A percentile compares a stretch with the other conserved stretches of the same genome.
Conservation (phyloP, 2,113 vertebrate genomes). For the Chaetorhynchus papuensis region DNA sequence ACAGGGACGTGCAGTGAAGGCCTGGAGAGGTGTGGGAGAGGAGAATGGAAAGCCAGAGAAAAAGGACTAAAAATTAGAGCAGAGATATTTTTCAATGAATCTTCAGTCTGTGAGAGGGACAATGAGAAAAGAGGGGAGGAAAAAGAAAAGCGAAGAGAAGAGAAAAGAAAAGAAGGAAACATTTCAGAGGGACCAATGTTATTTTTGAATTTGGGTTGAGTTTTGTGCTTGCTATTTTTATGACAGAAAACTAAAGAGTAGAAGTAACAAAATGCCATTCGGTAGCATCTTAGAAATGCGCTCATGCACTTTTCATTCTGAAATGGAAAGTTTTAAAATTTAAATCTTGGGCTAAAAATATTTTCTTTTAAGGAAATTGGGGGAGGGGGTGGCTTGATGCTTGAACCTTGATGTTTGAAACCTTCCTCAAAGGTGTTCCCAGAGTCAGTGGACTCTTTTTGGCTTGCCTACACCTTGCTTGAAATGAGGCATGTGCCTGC, state of each 20-base stretch:
- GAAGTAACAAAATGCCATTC: constrained; percentile 24
- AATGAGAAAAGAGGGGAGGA: not conserved
- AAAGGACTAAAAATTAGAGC: constrained; percentile 17
- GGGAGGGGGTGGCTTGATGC: fast-evolving
- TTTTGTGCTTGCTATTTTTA: constrained; percentile 11
- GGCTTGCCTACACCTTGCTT: not conserved
- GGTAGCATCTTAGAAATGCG: not conserved
- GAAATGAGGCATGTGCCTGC: not conserved
- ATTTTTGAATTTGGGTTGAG: constrained; percentile 3
- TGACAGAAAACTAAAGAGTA: not conserved
- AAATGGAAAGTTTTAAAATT: not conserved
- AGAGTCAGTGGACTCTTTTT: not conserved
- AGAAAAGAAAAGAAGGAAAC: not conserved
- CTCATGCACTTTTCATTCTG: not conserved
- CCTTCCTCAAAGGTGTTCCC: not conserved
- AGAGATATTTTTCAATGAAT: not conserved
- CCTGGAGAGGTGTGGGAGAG: not conserved
- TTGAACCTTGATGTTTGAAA: not conserved
- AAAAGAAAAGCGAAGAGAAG: not conserved
- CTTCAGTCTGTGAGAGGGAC: not conserved
- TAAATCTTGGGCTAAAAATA: not conserved
- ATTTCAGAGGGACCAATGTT: not conserved
- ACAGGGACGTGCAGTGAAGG: not conserved
- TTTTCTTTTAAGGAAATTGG: not conserved
- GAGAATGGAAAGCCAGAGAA: not conserved